Evolutionary conservation across 1,140 invertebrate genomes (phyloP), one percentile per base, ranked within the genome.

Genomic region (Caenorhabditis brenneri): DNA sequence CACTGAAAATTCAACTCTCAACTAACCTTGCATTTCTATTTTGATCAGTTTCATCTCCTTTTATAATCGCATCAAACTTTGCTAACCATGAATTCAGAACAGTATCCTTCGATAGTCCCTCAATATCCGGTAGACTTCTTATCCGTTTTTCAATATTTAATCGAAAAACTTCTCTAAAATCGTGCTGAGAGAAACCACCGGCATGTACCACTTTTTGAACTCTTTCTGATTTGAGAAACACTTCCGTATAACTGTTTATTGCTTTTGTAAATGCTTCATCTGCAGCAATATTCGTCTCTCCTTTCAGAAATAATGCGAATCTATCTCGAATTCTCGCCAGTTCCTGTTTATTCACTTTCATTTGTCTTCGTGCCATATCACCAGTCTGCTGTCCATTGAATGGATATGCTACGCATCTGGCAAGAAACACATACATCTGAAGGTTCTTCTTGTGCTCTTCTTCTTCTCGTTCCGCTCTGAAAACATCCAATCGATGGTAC

Each of bases 181-280:
- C 98, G 92, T 97, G 94, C 89, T 96, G 95, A 36, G 96, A 97
- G 92, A 97, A 99, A 86, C 96, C 97, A 69, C 97, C 97, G 84
- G 96, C 96, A 88, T 95, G 94, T 27, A 99, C 97, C 95, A 99
- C 97, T 92, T 95, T 95, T 39, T 95, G 93, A 46, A 99, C 95
- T 86, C 97, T 93, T 89, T 99, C 97, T 60, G 96, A 98, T 91
- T 96, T 96, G 3, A 99, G 93, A 93, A 99, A 99, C 51, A 98
- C 95, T 91, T 99, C 97, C 91, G 94, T 95, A 92, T 99, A 99
- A 89, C 95, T 96, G 91, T 98, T 96, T 48, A 99, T 95, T 27
- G 97, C 97, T 92, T 99, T 99, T 91, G 96, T 97, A 91, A 99
- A 99, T 80, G 97, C 97, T 92, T 99, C 97, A 92, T 99, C 97